Evolutionary conservation across 2,888 invertebrate species (phyloP), one percentile per base, ranked within the genome.

Genomic region (Drosophila buzzatii): DNA sequence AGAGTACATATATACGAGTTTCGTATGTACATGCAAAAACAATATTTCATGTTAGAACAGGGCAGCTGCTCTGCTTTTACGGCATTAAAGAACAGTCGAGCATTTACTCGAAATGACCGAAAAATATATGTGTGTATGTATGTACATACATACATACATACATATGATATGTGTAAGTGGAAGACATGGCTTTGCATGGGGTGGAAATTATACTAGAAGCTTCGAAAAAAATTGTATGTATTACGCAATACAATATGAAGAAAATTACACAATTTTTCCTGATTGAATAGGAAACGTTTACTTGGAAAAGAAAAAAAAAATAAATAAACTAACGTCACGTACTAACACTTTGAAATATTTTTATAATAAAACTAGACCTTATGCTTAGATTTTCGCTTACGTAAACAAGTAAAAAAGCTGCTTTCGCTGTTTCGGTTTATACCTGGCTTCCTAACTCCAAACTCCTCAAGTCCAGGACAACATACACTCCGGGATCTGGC

Each of bases 351-450:
- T 63, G 63, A 65, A 60, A 41, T 58, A 52, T 9, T 18, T 23
- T 56, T 23, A 33, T 23, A 47, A 64, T 61, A 58, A 65, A 64
- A 66, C 68, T 79, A 82, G 56, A 45, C 49, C 70, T 85, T 85
- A 88, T 61, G 60, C 55, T 61, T 76, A 79, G 37, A 41, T 66
- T 63, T 63, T 73, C 81, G 88, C 85, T 86, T 86, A 86, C 85
- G 88, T 81, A 78, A 61, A 70, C 58, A 61, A 76, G 52, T 69
- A 47, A 69, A 68, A 62, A 59, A 67, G 41, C 61, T 78, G 65
- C 45, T 35, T 55, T 76, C 69, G 59, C 59, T 73, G 49, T 18
- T 33, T 73, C 57, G 47, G 61, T 71, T 69, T 73, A 66, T 80
- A 87, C 82, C 85, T 87, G 73, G 69, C 69, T 69, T 74, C 68